Conservation (phyloP, 2,113 vertebrate genomes). For the Neotoma lepida region DNA sequence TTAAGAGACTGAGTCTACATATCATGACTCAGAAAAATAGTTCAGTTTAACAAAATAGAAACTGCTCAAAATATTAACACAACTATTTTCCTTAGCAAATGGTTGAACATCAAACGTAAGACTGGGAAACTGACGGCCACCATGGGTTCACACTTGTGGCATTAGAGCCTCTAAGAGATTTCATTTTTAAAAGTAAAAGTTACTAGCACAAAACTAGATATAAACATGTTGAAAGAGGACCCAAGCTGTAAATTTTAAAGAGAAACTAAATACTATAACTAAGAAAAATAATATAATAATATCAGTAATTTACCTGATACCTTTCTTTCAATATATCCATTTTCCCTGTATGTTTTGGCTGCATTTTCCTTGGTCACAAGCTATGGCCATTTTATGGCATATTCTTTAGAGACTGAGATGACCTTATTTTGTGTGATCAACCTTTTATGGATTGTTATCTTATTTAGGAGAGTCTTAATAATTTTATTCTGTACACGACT, state of each 20-base stretch:
- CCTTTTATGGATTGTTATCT: neutral
- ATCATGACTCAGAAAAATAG: slow-evolving; percentile 10
- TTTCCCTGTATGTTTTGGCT: neutral
- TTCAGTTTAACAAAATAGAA: slow-evolving; percentile 17
- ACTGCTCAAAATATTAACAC: neutral
- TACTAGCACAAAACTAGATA: neutral
- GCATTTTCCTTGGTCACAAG: neutral
- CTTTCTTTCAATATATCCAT: neutral
- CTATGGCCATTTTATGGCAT: neutral
- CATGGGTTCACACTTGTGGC: neutral
- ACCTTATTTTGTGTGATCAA: neutral
- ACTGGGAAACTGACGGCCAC: neutral
- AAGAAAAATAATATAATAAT: neutral
- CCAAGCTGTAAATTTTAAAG: neutral
- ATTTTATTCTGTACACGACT: neutral
- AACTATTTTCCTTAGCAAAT: slow-evolving; percentile 10
- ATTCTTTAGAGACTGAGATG: neutral
- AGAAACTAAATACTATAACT: neutral
- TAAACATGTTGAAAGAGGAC: neutral
- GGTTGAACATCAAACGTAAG: neutral
- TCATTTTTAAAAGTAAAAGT: neutral
- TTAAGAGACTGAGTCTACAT: neutral
- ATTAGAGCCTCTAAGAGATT: neutral
- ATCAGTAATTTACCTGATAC: neutral
- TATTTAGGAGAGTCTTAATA: neutral